Evolutionary conservation across 2,113 vertebrate species (phyloP), one percentile per base, ranked within the genome.

Genomic region (Plectropomus leopardus): DNA sequence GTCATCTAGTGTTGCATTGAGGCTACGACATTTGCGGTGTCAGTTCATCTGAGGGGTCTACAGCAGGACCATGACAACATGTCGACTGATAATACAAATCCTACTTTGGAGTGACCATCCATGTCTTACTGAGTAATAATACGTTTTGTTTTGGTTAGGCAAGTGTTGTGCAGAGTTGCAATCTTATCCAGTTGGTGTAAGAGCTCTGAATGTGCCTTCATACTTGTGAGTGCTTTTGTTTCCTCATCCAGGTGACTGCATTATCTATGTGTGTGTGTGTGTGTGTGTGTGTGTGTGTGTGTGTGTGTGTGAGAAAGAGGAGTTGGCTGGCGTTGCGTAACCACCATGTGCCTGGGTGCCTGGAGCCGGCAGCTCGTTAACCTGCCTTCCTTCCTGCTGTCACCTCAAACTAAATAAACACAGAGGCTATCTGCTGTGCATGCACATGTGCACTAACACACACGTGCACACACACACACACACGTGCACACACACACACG

Each of bases 391-490:
- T 93, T 94, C 93, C 92, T 94, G 89, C 92, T 93, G 91, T 94
- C 93, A 92, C 91, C 91, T 94, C 91, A 90, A 93, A 93, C 91
- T 92, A 92, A 92, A 94, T 91, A 93, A 92, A 90, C 92, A 93
- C 80, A 67, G 77, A 86, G 88, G 77, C 88, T 91, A 88, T 94
- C 89, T 93, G 85, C 78, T 86, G 78, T 74, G 78, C 61, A 81
- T 30, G 74, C 71, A 83, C 78, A 88, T 57, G 45, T 75, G 68
- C 50, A 48, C 70, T 16, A 24, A 36, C 59, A 58, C 79, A 50
- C 59, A 53, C 75, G 61, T 61, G 32, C 55, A 55, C 78, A 60
- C 65, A 40, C 59, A 58, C 78, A 60, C 66, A 44, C 73, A 83
- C 71, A 26, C 55, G 65, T 26, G 23, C 7, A 63, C 50, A 82